These are phyloP conservation scores for Tringa solitaria DNA, from an alignment of 2,113 vertebrate genomes.

Conservation along the genomic window DNA sequence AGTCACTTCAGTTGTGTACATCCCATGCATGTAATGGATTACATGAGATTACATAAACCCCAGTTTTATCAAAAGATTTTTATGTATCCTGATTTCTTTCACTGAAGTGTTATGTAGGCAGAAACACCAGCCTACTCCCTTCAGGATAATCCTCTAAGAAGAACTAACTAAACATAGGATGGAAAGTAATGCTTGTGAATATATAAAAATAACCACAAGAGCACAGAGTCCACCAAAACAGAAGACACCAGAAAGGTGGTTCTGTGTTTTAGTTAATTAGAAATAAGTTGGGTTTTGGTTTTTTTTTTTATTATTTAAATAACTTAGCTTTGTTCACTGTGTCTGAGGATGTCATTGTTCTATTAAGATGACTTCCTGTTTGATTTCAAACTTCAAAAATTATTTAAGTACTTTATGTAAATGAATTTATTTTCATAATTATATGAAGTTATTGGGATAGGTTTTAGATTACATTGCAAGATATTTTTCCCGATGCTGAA, in stretches of 20 bases:
- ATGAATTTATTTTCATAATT: neutral
- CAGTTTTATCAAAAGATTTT: neutral
- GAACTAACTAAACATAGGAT: neutral
- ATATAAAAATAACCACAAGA: neutral
- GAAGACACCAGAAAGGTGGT: neutral
- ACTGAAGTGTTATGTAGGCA: neutral
- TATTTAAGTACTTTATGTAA: neutral
- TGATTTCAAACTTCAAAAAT: neutral
- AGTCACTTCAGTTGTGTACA: neutral
- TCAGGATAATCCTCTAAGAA: neutral
- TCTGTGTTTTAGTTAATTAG: neutral
- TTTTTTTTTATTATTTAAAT: neutral
- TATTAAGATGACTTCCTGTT: neutral
- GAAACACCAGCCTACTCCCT: neutral
- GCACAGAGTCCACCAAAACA: neutral
- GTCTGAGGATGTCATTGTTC: neutral
- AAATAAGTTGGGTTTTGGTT: neutral
- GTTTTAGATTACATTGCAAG: neutral
- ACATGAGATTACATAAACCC: neutral
- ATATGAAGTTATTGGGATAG: neutral
- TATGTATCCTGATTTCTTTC: neutral
- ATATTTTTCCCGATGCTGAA: neutral
- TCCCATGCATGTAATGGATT: neutral
- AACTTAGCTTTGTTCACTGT: neutral
- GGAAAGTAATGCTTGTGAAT: neutral